phyloP scores from a whole-genome alignment of 1,140 invertebrate genomes.

The Trichonephila inaurata region DNA sequence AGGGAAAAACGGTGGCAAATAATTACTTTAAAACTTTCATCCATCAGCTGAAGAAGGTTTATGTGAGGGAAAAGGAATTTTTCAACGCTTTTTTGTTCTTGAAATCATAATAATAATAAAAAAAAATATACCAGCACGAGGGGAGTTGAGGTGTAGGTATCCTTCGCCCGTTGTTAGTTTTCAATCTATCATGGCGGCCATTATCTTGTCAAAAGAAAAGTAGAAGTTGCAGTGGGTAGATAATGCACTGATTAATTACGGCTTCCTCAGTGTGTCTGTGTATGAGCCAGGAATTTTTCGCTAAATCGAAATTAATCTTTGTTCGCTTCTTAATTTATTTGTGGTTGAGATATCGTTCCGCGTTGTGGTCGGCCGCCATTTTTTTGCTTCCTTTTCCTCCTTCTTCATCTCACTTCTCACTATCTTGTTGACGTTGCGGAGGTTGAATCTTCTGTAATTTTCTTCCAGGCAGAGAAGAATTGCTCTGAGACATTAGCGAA shows the following conservation, averaged over 20 bases:
- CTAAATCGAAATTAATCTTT: conserved; percentile 76
- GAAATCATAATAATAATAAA: conserved; percentile 56
- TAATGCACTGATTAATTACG: conserved; percentile 75
- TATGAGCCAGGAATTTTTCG: conserved; percentile 57
- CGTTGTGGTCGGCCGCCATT: conserved; percentile 14
- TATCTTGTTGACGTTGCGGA: not conserved
- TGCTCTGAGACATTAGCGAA: not conserved
- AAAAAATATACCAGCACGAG: not conserved
- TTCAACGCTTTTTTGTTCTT: conserved; percentile 64
- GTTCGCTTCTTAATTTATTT: conserved; percentile 76
- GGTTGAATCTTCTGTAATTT: not conserved
- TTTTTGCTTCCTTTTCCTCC: conserved; percentile 22
- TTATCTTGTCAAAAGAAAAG: conserved; percentile 75
- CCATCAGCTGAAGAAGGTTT: conserved; percentile 52
- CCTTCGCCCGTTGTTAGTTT: conserved; percentile 73
- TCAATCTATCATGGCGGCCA: conserved; percentile 74
- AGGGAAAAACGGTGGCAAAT: conserved; percentile 36
- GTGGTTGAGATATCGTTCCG: conserved; percentile 69
- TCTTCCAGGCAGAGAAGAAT: not conserved
- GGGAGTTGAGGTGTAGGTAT: conserved; percentile 36
- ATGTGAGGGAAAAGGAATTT: conserved; percentile 50
- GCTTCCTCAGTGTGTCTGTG: conserved; percentile 45
- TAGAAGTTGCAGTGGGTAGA: conserved; percentile 69
- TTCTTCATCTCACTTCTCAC: no score
- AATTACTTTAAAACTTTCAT: conserved; percentile 74